A percentile compares a stretch with the other conserved stretches of the same genome.
Conservation (phyloP, 2,888 invertebrate genomes). For the Pandemis corylana region DNA sequence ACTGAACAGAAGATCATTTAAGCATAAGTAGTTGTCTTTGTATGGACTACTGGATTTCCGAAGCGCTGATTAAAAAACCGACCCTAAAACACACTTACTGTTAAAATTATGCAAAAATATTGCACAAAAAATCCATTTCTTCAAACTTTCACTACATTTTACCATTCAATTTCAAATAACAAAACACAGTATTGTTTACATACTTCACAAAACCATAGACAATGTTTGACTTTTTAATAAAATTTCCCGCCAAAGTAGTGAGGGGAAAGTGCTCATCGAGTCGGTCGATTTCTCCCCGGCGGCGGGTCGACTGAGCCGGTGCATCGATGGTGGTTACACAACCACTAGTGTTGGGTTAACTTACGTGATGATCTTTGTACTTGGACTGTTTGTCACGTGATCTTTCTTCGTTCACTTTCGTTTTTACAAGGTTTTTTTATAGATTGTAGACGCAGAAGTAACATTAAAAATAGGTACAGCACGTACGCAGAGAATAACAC, state of each 20-base stretch:
- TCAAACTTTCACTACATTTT: slow-evolving; percentile 12
- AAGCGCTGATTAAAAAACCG: not conserved
- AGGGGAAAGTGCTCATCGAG: slow-evolving; percentile 67
- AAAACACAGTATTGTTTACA: slow-evolving; percentile 5
- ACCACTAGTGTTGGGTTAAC: slow-evolving; percentile 49
- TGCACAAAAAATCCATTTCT: slow-evolving; percentile 23
- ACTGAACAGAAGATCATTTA: too few species aligned
- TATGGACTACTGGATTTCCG: not conserved
- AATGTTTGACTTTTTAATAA: slow-evolving; percentile 8
- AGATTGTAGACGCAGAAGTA: slow-evolving; percentile 6
- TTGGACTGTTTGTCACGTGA: slow-evolving; percentile 30
- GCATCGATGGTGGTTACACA: slow-evolving; percentile 65
- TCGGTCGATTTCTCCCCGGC: slow-evolving; percentile 73
- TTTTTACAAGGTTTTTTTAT: slow-evolving; percentile 22
- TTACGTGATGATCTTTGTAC: slow-evolving; percentile 31
- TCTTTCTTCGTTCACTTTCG: slow-evolving; percentile 40
- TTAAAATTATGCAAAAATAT: slow-evolving; percentile 1
- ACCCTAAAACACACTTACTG: slow-evolving; percentile 14
- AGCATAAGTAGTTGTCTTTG: too few species aligned
- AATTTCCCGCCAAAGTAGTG: slow-evolving; percentile 54
- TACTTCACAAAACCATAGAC: slow-evolving; percentile 2
- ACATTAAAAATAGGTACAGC: not conserved
- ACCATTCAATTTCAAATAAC: not conserved
- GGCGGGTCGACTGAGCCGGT: slow-evolving; percentile 66
- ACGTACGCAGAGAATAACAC: not conserved